These are phyloP conservation scores for Procavia capensis DNA, from an alignment of 2,113 vertebrate species.

Conservation along the genomic window DNA sequence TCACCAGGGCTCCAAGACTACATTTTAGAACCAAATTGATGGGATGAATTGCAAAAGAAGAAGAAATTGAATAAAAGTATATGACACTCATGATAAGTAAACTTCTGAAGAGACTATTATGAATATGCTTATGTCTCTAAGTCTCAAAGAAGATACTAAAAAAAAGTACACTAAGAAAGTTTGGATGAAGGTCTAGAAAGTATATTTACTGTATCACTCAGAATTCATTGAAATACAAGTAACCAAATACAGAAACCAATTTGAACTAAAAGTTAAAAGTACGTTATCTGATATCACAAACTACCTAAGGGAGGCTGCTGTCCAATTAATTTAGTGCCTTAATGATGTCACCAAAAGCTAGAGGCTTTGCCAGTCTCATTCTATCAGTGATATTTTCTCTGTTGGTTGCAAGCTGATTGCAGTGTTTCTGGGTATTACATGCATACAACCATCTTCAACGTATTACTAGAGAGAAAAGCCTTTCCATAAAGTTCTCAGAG, in stretches of 20 bases:
- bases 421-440: neutral
- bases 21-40: neutral
- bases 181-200: neutral
- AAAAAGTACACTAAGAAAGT: neutral
- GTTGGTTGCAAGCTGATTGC: neutral
- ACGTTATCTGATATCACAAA: neutral
- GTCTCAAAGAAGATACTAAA: neutral
- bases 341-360: neutral
- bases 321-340: neutral
- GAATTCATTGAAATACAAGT: neutral
- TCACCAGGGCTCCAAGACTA: neutral
- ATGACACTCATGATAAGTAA: neutral
- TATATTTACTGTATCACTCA: neutral
- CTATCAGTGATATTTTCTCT: neutral
- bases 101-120: neutral
- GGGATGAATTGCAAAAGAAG: neutral
- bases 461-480: neutral
- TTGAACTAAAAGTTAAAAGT: neutral
- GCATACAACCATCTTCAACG: neutral
- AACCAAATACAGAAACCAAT: neutral
- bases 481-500: neutral
- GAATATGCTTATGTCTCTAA: neutral
- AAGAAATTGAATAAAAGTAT: neutral
- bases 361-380: neutral
- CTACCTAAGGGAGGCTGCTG: neutral